Base-by-base conservation (phyloP, 2,888 invertebrate species). In the Mesoligia furuncula region DNA sequence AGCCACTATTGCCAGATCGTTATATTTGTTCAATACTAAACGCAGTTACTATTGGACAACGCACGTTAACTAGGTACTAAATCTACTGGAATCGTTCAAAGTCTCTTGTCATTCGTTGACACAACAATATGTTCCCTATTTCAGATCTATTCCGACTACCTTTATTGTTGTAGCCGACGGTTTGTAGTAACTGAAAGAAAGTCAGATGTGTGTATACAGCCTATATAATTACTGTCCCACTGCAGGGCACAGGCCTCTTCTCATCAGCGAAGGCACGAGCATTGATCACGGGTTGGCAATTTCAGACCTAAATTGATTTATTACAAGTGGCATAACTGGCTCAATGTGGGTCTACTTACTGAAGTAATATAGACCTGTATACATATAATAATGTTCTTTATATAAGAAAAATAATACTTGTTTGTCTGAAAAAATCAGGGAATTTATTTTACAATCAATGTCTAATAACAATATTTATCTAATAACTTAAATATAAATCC, bases 21-120 rank as follows among this genome's bases (percentile, higher is more conserved):
- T 85, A 85, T 87, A 85, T 87, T 79, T 72, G 75, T 74, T 75
- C 61, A 72, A 82, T 75, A 85, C 20, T 72, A 75, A 69, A 62
- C 65, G 51, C 42, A 66, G 61, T 74, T 69, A 48, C 59, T 74
- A 51, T 79, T 75, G 65, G 42, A 54, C 61, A 62, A 59, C 36
- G 36, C 17, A 57, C 15, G 54, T 62, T 31, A 54, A 31, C 15
- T 62, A n/a, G n/a, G n/a, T n/a, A 48, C 54, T n/a, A 6, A 42
- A 62, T 15, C 64, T 39, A 42, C 24, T 57, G 31, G 17, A 68
- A 81, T n/a, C 48, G 17, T 27, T 64, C 31, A 45, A 51, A 61
- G 6, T 45, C 59, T 57, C 11, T 24, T n/a, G 61, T 51, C 36
- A 54, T 61, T 20, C 8, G 17, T 48, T 65, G 75, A 45, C 42